Evolutionary conservation across 2,113 vertebrate species (phyloP).

Genomic region (Heterochromis multidens): DNA sequence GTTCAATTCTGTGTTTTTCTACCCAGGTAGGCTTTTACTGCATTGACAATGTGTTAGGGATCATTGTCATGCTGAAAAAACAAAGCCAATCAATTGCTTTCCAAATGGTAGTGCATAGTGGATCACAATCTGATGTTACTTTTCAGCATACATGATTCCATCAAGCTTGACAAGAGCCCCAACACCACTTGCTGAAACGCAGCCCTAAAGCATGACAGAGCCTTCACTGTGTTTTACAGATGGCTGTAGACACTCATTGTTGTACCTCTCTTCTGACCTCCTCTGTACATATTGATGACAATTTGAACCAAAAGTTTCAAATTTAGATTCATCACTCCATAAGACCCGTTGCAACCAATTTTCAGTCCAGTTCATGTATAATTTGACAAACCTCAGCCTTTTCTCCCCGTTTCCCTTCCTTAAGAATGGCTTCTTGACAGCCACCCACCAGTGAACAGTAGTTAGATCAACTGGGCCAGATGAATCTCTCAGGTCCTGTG

Average conservation of each 20-base stretch:
- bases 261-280: too few species aligned
- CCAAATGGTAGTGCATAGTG: background rate
- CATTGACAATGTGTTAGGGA: background rate
- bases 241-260: background rate
- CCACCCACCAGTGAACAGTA: background rate
- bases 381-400: background rate
- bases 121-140: background rate
- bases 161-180: background rate
- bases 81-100: background rate
- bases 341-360: background rate
- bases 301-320: background rate
- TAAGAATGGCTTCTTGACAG: background rate
- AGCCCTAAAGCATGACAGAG: background rate
- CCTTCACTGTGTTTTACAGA: background rate
- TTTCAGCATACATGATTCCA: background rate
- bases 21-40: too few species aligned
- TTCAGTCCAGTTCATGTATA: background rate
- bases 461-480: background rate
- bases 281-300: too few species aligned
- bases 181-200: background rate
- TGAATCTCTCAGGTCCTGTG: fast-evolving
- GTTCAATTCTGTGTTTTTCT: too few species aligned
- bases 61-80: background rate
- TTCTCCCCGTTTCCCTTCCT: background rate
- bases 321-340: fast-evolving